These are phyloP conservation scores for Neelides sp. DNA, from an alignment of 1,140 invertebrate genomes.

Conservation along the genomic window DNA sequence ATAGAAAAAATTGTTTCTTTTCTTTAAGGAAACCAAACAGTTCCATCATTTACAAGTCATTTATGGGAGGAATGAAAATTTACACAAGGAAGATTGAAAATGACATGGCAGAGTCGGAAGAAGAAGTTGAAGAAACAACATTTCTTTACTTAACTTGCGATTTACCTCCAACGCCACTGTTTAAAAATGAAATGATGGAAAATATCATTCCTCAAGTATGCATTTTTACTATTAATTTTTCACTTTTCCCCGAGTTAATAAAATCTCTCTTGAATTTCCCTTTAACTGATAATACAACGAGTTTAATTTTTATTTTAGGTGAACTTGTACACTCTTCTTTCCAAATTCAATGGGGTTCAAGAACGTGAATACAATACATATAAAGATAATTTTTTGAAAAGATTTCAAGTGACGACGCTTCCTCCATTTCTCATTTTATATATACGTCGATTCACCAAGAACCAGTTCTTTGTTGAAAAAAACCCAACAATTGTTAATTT, in stretches of 20 bases:
- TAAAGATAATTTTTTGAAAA: constrained; percentile 94
- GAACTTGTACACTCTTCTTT: constrained; percentile 79
- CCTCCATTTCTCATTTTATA: constrained; percentile 96
- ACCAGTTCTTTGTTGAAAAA: constrained; percentile 97
- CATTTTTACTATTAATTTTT: neutral
- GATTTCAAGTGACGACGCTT: constrained; percentile 86
- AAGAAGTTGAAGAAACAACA: constrained; percentile 72
- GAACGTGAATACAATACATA: constrained; percentile 99
- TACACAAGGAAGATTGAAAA: constrained; percentile 89
- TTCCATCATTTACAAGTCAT: constrained; percentile 88
- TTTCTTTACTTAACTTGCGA: constrained; percentile 95
- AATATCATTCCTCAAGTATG: constrained; percentile 94
- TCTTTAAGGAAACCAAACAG: constrained; percentile 53
- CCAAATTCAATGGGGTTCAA: constrained; percentile 88
- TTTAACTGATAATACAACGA: constrained; percentile 4
- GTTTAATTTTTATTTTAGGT: constrained; percentile 48
- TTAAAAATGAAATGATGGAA: constrained; percentile 91
- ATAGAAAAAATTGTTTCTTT: constrained; percentile 6
- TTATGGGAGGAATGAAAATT: constrained; percentile 88
- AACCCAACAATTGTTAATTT: constrained; percentile 99
- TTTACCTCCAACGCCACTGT: constrained; percentile 86
- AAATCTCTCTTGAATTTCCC: no score
- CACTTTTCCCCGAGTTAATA: no score
- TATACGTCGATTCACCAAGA: constrained; percentile 92
- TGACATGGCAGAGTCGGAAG: constrained; percentile 78